Percentiles rank a stretch among this genome's conserved stretches.
Conservation (phyloP, 1,140 invertebrate species). For the Sycophila sp. region DNA sequence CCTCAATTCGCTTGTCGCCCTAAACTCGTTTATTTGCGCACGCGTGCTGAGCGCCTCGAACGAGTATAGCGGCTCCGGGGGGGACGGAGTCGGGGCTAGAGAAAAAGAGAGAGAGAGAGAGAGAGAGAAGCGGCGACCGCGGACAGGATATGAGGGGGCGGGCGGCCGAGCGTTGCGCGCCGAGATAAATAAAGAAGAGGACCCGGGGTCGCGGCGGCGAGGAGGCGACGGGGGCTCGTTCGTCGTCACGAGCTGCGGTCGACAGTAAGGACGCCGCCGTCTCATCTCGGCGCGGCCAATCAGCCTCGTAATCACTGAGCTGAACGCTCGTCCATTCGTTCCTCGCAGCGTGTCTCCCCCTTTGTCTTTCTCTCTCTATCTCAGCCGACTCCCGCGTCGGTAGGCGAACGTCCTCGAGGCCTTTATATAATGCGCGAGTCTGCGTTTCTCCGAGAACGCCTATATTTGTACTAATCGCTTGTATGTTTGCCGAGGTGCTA, state of each 20-base stretch:
- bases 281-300: slow-evolving; percentile 53
- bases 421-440: too few species aligned
- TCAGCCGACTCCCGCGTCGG: too few species aligned
- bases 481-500: too few species aligned
- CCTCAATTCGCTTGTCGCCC: too few species aligned
- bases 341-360: neutral
- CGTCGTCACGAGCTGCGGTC: slow-evolving; percentile 53
- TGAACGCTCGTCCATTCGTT: slow-evolving; percentile 41
- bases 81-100: too few species aligned
- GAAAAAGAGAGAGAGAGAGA: neutral
- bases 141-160: slow-evolving; percentile 9
- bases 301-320: slow-evolving; percentile 54
- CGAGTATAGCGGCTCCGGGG: too few species aligned
- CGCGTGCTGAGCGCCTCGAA: too few species aligned
- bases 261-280: slow-evolving; percentile 51
- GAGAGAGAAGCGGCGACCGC: neutral
- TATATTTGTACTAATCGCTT: neutral
- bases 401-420: too few species aligned
- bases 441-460: neutral
- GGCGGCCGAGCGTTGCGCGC: neutral
- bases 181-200: neutral
- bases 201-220: neutral
- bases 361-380: neutral
- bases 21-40: too few species aligned
- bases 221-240: slow-evolving; percentile 32